Evolutionary conservation across 2,797 vertebrate genomes (phyloP).

Genomic region (Tympanoctomys barrerae): DNA sequence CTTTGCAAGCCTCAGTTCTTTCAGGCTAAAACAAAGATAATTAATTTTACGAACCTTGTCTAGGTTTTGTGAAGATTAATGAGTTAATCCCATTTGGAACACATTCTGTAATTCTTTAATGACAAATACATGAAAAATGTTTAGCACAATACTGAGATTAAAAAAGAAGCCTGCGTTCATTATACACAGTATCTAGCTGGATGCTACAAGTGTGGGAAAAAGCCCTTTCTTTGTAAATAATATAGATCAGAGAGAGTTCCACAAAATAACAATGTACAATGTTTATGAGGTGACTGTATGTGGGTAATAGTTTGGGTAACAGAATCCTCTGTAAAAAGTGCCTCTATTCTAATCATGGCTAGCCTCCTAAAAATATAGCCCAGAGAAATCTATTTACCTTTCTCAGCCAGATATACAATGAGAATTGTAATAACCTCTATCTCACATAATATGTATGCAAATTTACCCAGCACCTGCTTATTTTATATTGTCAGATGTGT

Average conservation of each 20-base stretch:
- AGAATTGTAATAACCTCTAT: background rate
- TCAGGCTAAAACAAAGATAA: conserved; percentile 40
- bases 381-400: background rate
- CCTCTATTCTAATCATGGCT: background rate
- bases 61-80: conserved; percentile 69
- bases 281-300: background rate
- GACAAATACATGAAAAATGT: conserved; percentile 63
- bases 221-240: background rate
- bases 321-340: background rate
- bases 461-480: background rate
- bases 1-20: conserved; percentile 22
- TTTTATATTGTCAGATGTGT: background rate
- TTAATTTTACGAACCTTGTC: conserved; percentile 52
- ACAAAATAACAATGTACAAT: background rate
- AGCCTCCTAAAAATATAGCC: background rate
- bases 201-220: background rate
- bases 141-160: background rate
- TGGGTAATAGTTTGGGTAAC: background rate
- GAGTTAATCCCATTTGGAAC: conserved; percentile 67
- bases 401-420: background rate
- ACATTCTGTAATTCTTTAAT: conserved; percentile 61
- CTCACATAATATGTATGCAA: background rate
- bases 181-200: background rate
- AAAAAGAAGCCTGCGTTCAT: conserved; percentile 42
- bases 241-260: background rate